A percentile compares a stretch with the other conserved stretches of the same genome.
Evolutionary conservation across 2,888 invertebrate species (phyloP).

Genomic region (Yponomeuta sedellus): DNA sequence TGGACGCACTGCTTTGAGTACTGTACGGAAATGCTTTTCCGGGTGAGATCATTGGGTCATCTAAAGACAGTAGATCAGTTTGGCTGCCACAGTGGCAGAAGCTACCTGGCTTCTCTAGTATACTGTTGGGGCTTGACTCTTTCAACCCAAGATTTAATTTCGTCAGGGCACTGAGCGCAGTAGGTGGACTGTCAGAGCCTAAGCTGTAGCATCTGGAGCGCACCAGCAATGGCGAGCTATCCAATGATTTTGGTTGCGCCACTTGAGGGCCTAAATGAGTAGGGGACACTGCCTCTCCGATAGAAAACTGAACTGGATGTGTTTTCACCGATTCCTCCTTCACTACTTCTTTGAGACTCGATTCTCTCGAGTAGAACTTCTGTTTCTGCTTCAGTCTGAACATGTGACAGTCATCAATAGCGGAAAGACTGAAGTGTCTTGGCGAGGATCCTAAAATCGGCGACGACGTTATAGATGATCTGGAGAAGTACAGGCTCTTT

Average conservation of each 20-base stretch:
- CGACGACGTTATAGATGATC: conserved; percentile 59
- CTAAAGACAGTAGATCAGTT: conserved; percentile 81
- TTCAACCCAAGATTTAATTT: conserved; percentile 79
- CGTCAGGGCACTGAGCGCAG: conserved; percentile 78
- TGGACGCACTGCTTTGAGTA: conserved; percentile 66
- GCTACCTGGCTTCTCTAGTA: conserved; percentile 47
- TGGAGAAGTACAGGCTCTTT: conserved; percentile 55
- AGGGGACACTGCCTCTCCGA: conserved; percentile 80
- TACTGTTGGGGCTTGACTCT: conserved; percentile 61
- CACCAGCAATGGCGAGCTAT: conserved; percentile 46
- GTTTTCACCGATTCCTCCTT: conserved; percentile 50
- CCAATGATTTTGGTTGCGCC: conserved; percentile 55
- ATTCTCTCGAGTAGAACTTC: conserved; percentile 61
- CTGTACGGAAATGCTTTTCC: conserved; percentile 63
- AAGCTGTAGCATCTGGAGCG: conserved; percentile 81
- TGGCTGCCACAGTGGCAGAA: conserved; percentile 85
- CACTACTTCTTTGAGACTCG: conserved; percentile 59
- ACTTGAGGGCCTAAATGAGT: conserved; percentile 45
- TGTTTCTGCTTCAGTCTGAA: conserved; percentile 64
- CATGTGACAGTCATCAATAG: conserved; percentile 77
- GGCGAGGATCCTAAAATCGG: conserved; percentile 75
- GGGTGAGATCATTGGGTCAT: conserved; percentile 70
- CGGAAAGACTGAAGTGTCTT: conserved; percentile 82
- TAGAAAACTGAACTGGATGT: conserved; percentile 79
- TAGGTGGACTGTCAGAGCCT: conserved; percentile 73